Percentiles rank a stretch among this genome's conserved stretches.
Conservation (phyloP, 2,797 vertebrate genomes). For the Emys orbicularis region DNA sequence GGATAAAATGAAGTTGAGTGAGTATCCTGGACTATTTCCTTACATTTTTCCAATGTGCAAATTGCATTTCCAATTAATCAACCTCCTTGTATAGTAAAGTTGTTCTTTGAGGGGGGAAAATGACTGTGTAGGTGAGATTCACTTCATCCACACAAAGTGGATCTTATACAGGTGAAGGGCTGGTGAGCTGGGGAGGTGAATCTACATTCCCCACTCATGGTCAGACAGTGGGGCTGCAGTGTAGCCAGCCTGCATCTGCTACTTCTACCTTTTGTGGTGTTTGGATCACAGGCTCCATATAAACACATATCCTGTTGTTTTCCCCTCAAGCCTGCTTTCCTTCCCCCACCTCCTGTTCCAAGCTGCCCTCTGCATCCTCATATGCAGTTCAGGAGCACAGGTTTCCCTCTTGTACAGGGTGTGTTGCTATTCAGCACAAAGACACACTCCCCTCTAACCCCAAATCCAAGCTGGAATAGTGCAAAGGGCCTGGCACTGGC, state of each 20-base stretch:
- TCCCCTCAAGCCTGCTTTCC: not conserved
- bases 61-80: not conserved
- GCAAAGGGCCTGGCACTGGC: not conserved
- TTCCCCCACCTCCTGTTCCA: accelerated
- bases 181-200: not conserved
- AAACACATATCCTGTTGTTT: not conserved
- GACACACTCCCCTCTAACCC: not conserved
- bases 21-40: not conserved
- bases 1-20: not conserved
- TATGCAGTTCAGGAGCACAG: not conserved
- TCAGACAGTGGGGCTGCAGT: not conserved
- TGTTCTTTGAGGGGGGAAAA: slow-evolving; percentile 3
- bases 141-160: not conserved
- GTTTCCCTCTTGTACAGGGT: accelerated
- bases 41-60: not conserved
- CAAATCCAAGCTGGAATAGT: not conserved
- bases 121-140: slow-evolving; percentile 14
- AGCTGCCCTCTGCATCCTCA: not conserved
- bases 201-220: not conserved
- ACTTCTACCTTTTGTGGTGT: not conserved
- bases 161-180: not conserved
- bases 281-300: not conserved
- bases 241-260: not conserved
- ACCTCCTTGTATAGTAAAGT: not conserved
- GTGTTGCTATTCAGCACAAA: not conserved